Base-by-base conservation (phyloP, 2,888 invertebrate species). In the Ichneumoninae sp. region DNA sequence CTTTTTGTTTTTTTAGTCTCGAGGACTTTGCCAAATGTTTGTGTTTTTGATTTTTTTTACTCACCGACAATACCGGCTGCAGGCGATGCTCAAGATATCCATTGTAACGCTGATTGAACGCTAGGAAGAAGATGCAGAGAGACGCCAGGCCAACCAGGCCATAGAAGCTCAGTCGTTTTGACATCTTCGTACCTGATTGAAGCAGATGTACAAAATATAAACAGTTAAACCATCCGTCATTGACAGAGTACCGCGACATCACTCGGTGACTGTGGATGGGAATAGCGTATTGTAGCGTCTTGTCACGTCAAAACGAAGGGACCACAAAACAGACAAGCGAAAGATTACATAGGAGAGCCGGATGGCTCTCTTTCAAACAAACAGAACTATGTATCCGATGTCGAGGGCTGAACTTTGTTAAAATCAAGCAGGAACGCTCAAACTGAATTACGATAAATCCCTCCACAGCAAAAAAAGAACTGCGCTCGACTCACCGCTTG, bases 91-190 rank as follows among this genome's bases (percentile, higher is more conserved):
- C 93, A 79, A 92, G 89, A 87, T 92, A 93, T 90, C 90, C 91
- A 88, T 89, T 92, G 88, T 91, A 92, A 57, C 90, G 92, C 84
- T 93, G 93, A 89, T 91, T 93, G 87, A 93, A 90, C 26, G 92
- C 91, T 84, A 93, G 84, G 89, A 93, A 91, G 87, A 93, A 93
- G 86, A 93, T 92, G 90, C 93, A 93, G 87, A 93, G 85, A 74
- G 92, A 92, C 85, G 90, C 91, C 87, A 93, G 89, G 87, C 90
- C 91, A 86, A 93, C 89, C 86, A 93, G 89, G 88, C 91, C 92
- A 87, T 92, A 93, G 87, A 93, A 93, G 83, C 93, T 92, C 85
- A 93, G 88, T 81, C 90, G 90, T 88, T 91, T 93, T 72, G 93
- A 92, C 91, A 93, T 92, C 89, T 89, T 92, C 86, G 89, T 84